These are phyloP conservation scores for Bubo scandiacus DNA, from an alignment of 2,113 vertebrate genomes.

Conservation along the genomic window DNA sequence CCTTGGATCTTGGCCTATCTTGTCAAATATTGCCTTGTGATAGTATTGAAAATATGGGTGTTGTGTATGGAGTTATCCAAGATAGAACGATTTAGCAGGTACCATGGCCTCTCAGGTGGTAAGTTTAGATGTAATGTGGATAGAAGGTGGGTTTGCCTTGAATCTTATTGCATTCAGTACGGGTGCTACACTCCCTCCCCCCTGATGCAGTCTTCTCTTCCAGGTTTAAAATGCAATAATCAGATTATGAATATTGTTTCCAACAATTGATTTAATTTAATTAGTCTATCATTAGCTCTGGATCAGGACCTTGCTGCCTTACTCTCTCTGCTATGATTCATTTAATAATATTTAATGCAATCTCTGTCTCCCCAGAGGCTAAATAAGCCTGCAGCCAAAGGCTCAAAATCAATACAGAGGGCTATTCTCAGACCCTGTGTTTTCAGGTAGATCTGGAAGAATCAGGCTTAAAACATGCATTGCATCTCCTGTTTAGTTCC, in stretches of 20 bases:
- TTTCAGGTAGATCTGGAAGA: background rate
- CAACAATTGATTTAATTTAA: background rate
- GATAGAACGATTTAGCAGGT: background rate
- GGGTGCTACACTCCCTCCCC: background rate
- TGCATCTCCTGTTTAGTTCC: background rate
- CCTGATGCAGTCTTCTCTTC: background rate
- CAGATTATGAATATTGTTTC: background rate
- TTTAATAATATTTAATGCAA: conserved; percentile 14
- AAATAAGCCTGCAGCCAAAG: background rate
- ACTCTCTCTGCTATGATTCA: background rate
- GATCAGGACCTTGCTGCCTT: background rate
- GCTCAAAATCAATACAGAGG: background rate
- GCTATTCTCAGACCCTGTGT: background rate
- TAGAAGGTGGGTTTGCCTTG: background rate
- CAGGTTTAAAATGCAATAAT: background rate
- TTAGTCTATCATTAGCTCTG: background rate
- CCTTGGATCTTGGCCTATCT: background rate
- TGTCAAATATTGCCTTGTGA: background rate
- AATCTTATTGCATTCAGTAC: background rate
- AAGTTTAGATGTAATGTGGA: background rate
- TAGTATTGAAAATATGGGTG: background rate
- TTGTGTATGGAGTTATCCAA: background rate
- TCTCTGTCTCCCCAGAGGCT: background rate
- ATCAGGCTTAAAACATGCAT: background rate
- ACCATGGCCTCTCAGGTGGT: background rate